phyloP scores from a whole-genome alignment of 2,888 invertebrate species.

The Cantharis rustica region DNA sequence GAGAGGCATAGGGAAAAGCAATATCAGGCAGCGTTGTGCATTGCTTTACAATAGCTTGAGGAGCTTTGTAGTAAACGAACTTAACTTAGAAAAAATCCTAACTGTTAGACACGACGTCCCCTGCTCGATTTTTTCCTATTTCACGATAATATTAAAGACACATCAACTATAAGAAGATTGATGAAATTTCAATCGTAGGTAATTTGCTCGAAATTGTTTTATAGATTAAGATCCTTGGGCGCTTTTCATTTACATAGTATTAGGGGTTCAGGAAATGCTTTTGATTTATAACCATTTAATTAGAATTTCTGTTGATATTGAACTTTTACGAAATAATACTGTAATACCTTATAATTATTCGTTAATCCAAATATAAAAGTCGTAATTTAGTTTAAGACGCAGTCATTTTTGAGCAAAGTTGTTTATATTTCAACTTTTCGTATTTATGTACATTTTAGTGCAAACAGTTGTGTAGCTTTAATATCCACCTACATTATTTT shows the following conservation, averaged over 20 bases:
- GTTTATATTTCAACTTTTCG: background rate
- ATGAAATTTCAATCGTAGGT: constrained; percentile 9
- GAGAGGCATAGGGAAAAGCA: constrained; percentile 16
- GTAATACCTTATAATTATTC: background rate
- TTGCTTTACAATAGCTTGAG: constrained; percentile 17
- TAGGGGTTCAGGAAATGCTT: background rate
- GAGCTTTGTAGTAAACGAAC: constrained; percentile 21
- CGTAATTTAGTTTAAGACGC: background rate
- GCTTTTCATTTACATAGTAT: background rate
- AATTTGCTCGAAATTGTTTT: background rate
- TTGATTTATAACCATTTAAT: background rate
- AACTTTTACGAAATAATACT: background rate
- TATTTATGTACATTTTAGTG: background rate
- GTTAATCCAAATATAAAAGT: background rate
- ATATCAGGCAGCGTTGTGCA: constrained; percentile 19
- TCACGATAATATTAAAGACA: constrained; percentile 9
- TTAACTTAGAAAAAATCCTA: constrained; percentile 14
- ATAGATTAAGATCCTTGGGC: background rate
- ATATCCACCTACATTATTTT: background rate
- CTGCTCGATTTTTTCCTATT: constrained; percentile 7
- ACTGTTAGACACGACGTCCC: constrained; percentile 2
- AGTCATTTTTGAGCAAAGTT: background rate
- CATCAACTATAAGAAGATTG: constrained; percentile 11
- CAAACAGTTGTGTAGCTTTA: background rate
- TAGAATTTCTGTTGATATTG: background rate